phyloP scores from a whole-genome alignment of 2,888 invertebrate species.

The Mallateleia sp. region DNA sequence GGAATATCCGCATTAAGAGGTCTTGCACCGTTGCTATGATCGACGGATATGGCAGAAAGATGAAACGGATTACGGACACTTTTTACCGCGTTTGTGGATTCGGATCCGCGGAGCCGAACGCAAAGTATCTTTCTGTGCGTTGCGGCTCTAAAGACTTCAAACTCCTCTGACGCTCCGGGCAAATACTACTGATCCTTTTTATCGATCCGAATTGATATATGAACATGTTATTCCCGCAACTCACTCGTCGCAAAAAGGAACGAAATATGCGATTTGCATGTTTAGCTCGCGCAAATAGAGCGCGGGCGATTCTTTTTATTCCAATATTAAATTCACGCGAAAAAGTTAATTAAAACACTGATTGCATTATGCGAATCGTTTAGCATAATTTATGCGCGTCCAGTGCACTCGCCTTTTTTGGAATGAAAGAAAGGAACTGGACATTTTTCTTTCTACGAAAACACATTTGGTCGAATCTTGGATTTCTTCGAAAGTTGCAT shows the following conservation, averaged over 20 bases:
- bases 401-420: not conserved
- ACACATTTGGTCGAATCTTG: too few relatives aligned
- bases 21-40: constrained; percentile 67
- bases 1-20: constrained; percentile 73
- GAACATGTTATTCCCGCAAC: constrained; percentile 71
- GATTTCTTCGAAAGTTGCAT: too few relatives aligned
- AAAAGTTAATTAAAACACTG: constrained; percentile 51
- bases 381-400: constrained; percentile 15
- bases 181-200: constrained; percentile 73
- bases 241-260: constrained; percentile 52
- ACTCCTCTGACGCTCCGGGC: constrained; percentile 64
- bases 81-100: constrained; percentile 73
- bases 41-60: constrained; percentile 76
- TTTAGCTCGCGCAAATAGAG: constrained; percentile 59
- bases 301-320: constrained; percentile 41
- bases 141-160: constrained; percentile 60
- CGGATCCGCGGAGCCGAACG: constrained; percentile 59
- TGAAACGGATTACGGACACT: constrained; percentile 76
- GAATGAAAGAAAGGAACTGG: too few relatives aligned
- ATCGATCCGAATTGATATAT: constrained; percentile 75
- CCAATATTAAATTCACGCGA: constrained; percentile 14
- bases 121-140: constrained; percentile 67
- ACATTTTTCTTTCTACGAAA: too few relatives aligned
- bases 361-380: not conserved
- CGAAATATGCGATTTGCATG: constrained; percentile 67